Evolutionary conservation across 2,797 vertebrate genomes (phyloP).

Genomic region (Sebastiscus tertius): DNA sequence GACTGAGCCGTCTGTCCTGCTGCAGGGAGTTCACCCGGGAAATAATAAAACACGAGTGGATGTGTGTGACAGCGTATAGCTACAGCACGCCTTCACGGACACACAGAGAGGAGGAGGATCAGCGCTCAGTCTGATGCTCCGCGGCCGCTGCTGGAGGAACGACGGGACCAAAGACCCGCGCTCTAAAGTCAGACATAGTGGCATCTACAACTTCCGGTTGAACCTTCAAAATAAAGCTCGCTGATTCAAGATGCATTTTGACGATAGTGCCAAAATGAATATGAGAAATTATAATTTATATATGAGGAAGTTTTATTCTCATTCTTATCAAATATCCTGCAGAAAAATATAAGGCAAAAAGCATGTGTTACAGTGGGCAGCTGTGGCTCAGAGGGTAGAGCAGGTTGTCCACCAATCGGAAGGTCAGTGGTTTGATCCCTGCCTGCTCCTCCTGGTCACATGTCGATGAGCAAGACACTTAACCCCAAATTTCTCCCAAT

Average conservation of each 20-base stretch:
- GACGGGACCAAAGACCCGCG: conserved; percentile 42
- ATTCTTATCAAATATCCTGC: neutral
- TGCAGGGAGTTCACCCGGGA: conserved; percentile 23
- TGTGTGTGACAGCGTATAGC: conserved; percentile 61
- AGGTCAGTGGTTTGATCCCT: too few species aligned
- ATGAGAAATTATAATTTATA: neutral
- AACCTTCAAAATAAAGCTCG: conserved; percentile 40
- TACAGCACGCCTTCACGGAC: conserved; percentile 60
- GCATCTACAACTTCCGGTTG: fast-evolving
- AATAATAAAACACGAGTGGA: conserved; percentile 21
- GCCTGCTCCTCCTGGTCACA: too few species aligned
- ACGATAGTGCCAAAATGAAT: neutral
- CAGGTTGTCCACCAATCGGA: too few species aligned
- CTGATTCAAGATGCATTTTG: fast-evolving
- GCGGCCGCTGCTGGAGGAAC: conserved; percentile 65
- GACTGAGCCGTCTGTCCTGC: conserved; percentile 53
- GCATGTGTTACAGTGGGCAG: too few species aligned
- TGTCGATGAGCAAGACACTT: too few species aligned
- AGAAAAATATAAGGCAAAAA: neutral
- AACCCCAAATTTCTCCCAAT: too few species aligned
- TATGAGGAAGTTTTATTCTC: neutral
- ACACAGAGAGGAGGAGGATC: conserved; percentile 34
- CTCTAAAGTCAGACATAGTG: fast-evolving
- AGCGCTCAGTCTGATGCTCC: conserved; percentile 69
- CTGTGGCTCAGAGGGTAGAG: too few species aligned